phyloP scores from a whole-genome alignment of 2,797 vertebrate species.

The Tapera naevia region DNA sequence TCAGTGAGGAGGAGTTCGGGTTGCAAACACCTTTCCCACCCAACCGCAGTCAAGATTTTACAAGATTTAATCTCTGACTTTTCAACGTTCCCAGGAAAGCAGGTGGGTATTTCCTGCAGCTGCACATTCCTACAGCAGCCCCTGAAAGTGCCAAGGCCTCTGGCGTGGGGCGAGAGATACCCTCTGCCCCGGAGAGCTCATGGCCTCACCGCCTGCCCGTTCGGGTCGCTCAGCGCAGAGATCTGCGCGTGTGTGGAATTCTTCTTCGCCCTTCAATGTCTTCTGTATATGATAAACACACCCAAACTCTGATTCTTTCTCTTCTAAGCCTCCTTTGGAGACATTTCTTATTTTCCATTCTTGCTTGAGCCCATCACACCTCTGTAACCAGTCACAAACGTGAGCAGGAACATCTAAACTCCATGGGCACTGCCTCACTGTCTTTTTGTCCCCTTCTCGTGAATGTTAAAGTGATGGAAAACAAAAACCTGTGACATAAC shows the following conservation, averaged over 20 bases:
- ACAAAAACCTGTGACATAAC: neutral
- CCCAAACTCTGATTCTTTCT: neutral
- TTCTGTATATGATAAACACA: neutral
- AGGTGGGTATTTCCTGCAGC: neutral
- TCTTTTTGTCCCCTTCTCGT: neutral
- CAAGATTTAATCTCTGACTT: neutral
- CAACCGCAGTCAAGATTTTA: neutral
- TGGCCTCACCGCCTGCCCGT: neutral
- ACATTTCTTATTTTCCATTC: neutral
- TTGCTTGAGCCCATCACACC: too few species aligned
- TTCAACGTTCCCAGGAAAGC: neutral
- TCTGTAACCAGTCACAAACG: fast-evolving
- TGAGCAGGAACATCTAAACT: neutral
- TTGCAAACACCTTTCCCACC: neutral
- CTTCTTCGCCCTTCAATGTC: neutral
- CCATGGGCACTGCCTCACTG: neutral
- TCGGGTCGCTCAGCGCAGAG: neutral
- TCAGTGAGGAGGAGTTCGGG: neutral
- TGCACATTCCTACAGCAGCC: neutral
- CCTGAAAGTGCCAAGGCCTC: neutral
- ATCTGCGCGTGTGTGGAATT: neutral
- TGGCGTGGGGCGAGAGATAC: neutral
- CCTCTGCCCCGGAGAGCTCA: neutral
- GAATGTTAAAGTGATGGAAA: neutral
- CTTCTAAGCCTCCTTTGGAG: neutral